Base-by-base conservation (phyloP, 2,797 vertebrate genomes). In the Huso huso region DNA sequence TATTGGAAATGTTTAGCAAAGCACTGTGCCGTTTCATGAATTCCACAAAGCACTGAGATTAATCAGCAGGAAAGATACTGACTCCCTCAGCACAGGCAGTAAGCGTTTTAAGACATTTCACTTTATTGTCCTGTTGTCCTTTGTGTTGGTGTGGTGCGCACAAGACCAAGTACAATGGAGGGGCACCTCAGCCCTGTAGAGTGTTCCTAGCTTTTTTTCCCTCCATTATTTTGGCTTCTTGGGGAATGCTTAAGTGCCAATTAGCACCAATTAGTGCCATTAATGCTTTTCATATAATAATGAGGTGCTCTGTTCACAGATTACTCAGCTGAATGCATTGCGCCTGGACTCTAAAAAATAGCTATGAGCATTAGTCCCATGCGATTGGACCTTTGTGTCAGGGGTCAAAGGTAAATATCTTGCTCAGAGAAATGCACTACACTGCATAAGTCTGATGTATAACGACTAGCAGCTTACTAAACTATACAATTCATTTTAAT, bases 251-350 rank as follows among this genome's bases (percentile, higher is more conserved):
- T 75, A 75, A 78, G 67, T 75, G 76, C 76, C 81, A 88, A 86
- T 87, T 82, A 85, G 75, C 71, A 77, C 71, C 77, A 78, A 83
- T 82, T 79, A 76, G 73, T 51, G 15, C 55, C 55, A 58, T 58
- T 58, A 58, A 58, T 58, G 71, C 71, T 70, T 84, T 88, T 85
- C 68, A 78, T 69, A 52, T 71, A 53, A 69, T 87, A 87, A 86
- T 78, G 83, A 87, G 82, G 73, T 73, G 78, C 72, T 77, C 71
- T 70, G 62, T 75, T 76, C 65, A 73, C 70, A 75, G 80, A 80
- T 79, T 75, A 80, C 68, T 77, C 73, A 76, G 79, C 1, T 66
- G 67, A 70, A 71, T 73, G 66, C 68, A 51, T 71, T 57, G 62
- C 13, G 37, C 10, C 23, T n/a, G 57, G 57, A 62, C 64, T 23